These are phyloP conservation scores for Lemur catta DNA, from an alignment of 2,797 vertebrate species.

Conservation along the genomic window DNA sequence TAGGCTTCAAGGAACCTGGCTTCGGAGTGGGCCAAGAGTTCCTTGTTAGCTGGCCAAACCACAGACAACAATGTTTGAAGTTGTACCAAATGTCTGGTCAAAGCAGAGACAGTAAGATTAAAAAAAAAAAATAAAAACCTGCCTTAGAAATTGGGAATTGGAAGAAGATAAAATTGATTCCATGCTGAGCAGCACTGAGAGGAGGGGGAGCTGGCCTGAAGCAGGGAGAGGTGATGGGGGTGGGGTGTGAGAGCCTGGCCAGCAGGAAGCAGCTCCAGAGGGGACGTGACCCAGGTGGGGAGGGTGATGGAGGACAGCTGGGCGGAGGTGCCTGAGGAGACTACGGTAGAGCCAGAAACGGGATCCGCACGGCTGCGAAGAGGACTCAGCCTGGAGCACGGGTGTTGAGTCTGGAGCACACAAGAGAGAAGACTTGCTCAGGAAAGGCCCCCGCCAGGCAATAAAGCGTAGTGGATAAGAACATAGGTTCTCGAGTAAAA, in stretches of 20 bases:
- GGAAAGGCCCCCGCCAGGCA: neutral
- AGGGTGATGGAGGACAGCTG: neutral
- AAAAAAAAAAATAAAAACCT: neutral
- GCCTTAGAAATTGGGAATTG: constrained; percentile 37
- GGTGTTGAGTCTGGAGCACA: neutral
- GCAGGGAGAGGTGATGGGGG: neutral
- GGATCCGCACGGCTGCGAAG: neutral
- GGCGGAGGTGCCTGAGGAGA: neutral
- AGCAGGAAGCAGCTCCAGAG: neutral
- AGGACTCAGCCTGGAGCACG: neutral
- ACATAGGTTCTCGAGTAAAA: neutral
- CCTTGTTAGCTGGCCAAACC: constrained; percentile 38
- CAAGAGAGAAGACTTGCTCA: neutral
- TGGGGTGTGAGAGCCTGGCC: neutral
- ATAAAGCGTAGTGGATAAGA: neutral
- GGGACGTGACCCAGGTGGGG: neutral
- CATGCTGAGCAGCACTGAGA: neutral
- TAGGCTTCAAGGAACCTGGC: constrained; percentile 35
- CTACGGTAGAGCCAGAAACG: neutral
- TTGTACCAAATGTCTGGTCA: constrained; percentile 64
- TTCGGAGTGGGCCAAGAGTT: constrained; percentile 33
- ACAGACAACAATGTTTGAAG: constrained; percentile 52
- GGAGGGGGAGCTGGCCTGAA: neutral
- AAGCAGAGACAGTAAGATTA: constrained; percentile 59
- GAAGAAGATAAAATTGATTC: neutral